Percentiles rank a stretch among this genome's conserved stretches.
Conservation (phyloP, 2,113 vertebrate species). For the Pteruthius melanotis region DNA sequence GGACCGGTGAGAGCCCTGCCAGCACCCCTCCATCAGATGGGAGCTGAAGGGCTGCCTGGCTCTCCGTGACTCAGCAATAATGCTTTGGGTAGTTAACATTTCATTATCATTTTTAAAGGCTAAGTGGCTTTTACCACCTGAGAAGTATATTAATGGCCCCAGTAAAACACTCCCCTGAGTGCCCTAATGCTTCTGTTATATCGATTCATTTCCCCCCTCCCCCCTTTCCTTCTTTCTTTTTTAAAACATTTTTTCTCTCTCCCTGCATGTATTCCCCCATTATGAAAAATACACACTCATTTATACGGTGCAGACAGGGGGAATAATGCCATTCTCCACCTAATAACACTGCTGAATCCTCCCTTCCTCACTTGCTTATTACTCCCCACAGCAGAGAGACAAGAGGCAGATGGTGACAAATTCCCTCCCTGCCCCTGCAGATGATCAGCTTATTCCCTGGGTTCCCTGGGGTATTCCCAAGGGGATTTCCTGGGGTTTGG, state of each 20-base stretch:
- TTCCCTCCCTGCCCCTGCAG: constrained; percentile 67
- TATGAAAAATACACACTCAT: constrained; percentile 55
- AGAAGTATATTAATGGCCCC: constrained; percentile 69
- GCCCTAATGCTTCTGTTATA: constrained; percentile 68
- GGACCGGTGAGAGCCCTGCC: background rate
- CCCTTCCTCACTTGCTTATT: constrained; percentile 62
- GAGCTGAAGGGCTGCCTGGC: constrained; percentile 13
- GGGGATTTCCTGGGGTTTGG: background rate
- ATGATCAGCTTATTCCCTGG: constrained; percentile 68
- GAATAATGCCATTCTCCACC: constrained; percentile 9
- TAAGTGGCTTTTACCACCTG: constrained; percentile 72
- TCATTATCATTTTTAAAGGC: constrained; percentile 72
- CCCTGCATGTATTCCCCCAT: constrained; percentile 72
- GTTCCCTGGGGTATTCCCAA: background rate
- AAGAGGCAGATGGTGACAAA: constrained; percentile 76
- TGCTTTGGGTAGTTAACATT: constrained; percentile 71
- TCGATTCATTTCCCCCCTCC: constrained; percentile 67
- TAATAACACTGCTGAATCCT: constrained; percentile 56
- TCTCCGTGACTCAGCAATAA: constrained; percentile 67
- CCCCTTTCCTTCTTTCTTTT: constrained; percentile 54
- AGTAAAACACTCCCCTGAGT: constrained; percentile 69
- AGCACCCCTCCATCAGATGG: background rate
- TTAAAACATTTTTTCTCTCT: constrained; percentile 55
- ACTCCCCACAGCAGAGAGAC: constrained; percentile 71
- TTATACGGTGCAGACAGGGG: constrained; percentile 12